phyloP scores from a whole-genome alignment of 2,797 vertebrate species.

The Sternotherus odoratus region DNA sequence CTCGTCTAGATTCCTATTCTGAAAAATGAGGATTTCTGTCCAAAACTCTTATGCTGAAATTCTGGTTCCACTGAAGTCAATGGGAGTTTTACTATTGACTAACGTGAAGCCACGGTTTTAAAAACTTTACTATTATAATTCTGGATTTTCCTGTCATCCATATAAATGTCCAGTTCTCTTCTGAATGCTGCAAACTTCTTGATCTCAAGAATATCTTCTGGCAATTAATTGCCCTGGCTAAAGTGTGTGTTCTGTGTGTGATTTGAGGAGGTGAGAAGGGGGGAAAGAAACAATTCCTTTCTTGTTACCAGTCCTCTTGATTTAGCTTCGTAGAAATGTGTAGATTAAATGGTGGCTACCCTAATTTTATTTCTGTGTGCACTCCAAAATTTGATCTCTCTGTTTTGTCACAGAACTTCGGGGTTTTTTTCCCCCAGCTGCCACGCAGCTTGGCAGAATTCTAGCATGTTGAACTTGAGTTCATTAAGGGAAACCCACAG shows the following conservation, averaged over 20 bases:
- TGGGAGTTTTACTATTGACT: background rate
- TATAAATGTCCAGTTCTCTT: conserved; percentile 8
- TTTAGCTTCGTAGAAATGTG: background rate
- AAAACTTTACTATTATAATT: background rate
- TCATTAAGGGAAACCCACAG: background rate
- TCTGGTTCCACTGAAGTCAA: background rate
- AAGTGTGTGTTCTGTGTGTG: background rate
- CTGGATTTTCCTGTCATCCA: conserved; percentile 22
- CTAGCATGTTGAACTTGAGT: background rate
- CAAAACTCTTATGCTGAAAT: background rate
- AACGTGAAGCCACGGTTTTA: background rate
- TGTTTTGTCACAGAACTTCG: background rate
- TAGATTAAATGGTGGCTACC: background rate
- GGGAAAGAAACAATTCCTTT: background rate
- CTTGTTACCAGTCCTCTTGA: background rate
- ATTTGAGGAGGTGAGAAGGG: background rate
- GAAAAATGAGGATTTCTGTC: background rate
- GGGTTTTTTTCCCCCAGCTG: background rate
- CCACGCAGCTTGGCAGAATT: background rate
- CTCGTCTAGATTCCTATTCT: background rate
- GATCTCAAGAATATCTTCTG: background rate
- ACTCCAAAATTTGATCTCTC: background rate
- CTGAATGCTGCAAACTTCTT: background rate
- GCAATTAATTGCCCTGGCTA: background rate
- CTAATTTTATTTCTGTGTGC: background rate